These are phyloP conservation scores for Podarcis lilfordi DNA, from an alignment of 2,797 vertebrate species.

Conservation along the genomic window DNA sequence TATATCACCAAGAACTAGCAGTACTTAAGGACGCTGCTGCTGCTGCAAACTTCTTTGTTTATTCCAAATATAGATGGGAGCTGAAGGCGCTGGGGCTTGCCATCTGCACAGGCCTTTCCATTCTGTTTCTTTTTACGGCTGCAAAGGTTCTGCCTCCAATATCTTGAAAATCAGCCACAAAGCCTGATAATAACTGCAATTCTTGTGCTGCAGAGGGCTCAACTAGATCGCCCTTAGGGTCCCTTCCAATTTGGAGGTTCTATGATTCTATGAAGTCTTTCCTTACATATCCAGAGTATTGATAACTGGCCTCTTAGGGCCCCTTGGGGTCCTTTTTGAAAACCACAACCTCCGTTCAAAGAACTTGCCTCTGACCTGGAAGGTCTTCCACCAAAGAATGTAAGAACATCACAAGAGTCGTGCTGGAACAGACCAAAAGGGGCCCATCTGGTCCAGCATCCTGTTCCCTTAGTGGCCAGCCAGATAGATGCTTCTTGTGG, in stretches of 20 bases:
- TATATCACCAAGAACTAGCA: slow-evolving; percentile 83
- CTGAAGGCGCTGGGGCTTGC: rapidly evolving
- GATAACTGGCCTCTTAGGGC: neutral
- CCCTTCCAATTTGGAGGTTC: no score
- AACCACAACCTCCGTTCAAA: neutral
- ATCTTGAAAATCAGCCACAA: neutral
- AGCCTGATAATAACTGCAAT: no score
- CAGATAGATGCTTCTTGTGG: no score
- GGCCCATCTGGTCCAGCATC: no score
- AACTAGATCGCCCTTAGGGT: no score
- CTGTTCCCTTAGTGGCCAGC: no score
- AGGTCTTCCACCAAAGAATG: neutral
- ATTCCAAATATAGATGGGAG: slow-evolving; percentile 12
- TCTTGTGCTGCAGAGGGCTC: no score
- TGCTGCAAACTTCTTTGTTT: slow-evolving; percentile 45
- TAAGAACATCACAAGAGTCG: no score
- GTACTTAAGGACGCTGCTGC: slow-evolving; percentile 73
- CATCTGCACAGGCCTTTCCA: rapidly evolving
- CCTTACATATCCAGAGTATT: no score
- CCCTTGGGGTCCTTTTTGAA: neutral
- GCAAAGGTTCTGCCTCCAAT: neutral
- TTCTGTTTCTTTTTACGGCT: no score
- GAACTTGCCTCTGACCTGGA: neutral
- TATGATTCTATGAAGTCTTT: no score
- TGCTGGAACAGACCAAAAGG: no score